A percentile compares a stretch with the other conserved stretches of the same genome.
Conservation (phyloP, 1,140 invertebrate species). For the Lamellibrachia luymesi region DNA sequence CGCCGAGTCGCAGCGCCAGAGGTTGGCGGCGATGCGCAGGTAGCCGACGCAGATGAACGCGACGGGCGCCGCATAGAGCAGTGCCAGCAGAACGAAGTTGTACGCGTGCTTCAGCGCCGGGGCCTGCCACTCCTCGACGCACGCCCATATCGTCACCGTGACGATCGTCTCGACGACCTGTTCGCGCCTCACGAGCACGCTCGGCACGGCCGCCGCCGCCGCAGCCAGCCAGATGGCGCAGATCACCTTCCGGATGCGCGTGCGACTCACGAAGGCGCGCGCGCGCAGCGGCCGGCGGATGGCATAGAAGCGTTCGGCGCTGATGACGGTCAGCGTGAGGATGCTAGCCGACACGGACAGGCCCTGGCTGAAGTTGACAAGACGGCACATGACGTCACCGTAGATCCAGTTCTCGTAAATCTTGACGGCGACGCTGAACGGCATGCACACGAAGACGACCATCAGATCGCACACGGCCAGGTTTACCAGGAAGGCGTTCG, state of each 20-base stretch:
- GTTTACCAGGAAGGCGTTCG: conserved; percentile 62
- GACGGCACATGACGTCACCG: conserved; percentile 73
- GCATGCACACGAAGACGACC: conserved; percentile 59
- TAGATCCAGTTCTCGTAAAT: conserved; percentile 85
- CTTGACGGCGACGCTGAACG: conserved; percentile 77
- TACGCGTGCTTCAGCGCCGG: conserved; percentile 53
- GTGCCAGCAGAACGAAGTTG: conserved; percentile 67
- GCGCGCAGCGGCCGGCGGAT: conserved; percentile 22
- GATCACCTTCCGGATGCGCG: conserved; percentile 7
- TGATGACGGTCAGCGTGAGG: conserved; percentile 25
- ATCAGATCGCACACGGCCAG: conserved; percentile 57
- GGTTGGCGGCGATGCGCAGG: conserved; percentile 71
- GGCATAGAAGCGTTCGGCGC: conserved; percentile 26
- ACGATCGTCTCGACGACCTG: conserved; percentile 2
- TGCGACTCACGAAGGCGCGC: conserved; percentile 10
- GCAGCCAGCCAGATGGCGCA: conserved; percentile 21
- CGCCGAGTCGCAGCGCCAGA: no score
- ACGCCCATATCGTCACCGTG: conserved; percentile 24
- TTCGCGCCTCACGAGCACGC: conserved; percentile 10
- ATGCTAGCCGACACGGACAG: conserved; percentile 25
- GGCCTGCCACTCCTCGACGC: conserved; percentile 34
- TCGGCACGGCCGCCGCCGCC: conserved; percentile 2
- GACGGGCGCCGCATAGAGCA: conserved; percentile 75
- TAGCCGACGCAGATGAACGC: conserved; percentile 80
- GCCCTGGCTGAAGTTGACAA: conserved; percentile 57